phyloP scores from a whole-genome alignment of 2,797 vertebrate genomes.

The Erethizon dorsatum region DNA sequence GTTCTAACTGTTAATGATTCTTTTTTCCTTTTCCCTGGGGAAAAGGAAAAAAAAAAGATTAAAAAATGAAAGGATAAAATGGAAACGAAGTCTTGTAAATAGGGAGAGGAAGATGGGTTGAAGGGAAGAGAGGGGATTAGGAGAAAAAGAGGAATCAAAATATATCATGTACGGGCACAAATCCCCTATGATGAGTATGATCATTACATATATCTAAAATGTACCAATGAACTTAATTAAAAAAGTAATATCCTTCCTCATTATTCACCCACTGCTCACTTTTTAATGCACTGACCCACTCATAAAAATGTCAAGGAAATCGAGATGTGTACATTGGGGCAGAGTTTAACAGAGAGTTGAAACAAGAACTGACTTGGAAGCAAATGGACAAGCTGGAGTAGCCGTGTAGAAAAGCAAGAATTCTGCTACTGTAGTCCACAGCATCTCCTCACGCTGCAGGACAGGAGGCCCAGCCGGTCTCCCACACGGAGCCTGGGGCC shows the following conservation, averaged over 20 bases:
- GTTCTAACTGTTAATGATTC: background rate
- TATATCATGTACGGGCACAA: too few relatives aligned
- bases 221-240: too few relatives aligned
- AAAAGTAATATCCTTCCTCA: too few relatives aligned
- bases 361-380: constrained; percentile 2
- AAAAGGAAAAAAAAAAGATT: too few relatives aligned
- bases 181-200: too few relatives aligned
- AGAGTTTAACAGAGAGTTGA: background rate
- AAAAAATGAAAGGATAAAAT: too few relatives aligned
- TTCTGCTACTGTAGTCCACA: background rate
- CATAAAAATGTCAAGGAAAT: background rate
- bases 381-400: background rate
- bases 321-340: background rate
- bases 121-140: too few relatives aligned
- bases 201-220: too few relatives aligned
- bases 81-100: too few relatives aligned
- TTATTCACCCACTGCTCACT: background rate
- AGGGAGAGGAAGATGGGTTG: too few relatives aligned
- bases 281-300: background rate
- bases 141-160: too few relatives aligned
- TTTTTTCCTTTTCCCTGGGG: too few relatives aligned
- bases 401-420: background rate
- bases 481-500: background rate
- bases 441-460: background rate
- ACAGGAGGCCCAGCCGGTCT: background rate